phyloP scores from a whole-genome alignment of 2,888 invertebrate species.

The Ectemnius cavifrons region DNA sequence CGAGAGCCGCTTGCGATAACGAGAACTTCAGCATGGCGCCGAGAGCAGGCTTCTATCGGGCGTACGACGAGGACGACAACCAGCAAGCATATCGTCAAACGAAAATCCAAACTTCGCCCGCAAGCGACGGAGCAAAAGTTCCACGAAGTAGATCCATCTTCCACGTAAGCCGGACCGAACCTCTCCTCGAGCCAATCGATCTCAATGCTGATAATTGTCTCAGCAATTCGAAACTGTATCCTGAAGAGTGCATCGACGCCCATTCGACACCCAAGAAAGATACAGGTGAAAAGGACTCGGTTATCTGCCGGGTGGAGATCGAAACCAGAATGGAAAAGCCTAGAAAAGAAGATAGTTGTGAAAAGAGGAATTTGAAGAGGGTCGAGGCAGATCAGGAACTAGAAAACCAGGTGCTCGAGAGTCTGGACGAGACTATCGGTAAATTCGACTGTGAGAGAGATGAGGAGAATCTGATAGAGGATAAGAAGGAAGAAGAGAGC shows the following conservation, averaged over 20 bases:
- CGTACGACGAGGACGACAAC: constrained; percentile 24
- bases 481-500: constrained; percentile 58
- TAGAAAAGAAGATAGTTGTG: not conserved
- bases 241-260: constrained; percentile 37
- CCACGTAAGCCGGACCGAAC: not conserved
- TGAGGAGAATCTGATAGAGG: constrained; percentile 17
- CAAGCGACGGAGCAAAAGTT: constrained; percentile 19
- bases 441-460: constrained; percentile 67
- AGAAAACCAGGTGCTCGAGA: constrained; percentile 65
- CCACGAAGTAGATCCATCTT: not conserved
- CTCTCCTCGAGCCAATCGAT: constrained; percentile 2
- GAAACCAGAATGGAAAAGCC: no score
- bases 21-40: constrained; percentile 68
- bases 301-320: no score
- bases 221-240: constrained; percentile 62
- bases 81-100: constrained; percentile 14
- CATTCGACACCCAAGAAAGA: not conserved
- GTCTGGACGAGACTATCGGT: constrained; percentile 72
- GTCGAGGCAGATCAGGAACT: constrained; percentile 43
- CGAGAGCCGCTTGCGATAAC: constrained; percentile 46
- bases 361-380: constrained; percentile 24
- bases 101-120: constrained; percentile 31
- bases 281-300: not conserved
- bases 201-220: constrained; percentile 40
- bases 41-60: constrained; percentile 57